These are phyloP conservation scores for Osmoderma eremita DNA, from an alignment of 2,888 invertebrate species.

Conservation along the genomic window DNA sequence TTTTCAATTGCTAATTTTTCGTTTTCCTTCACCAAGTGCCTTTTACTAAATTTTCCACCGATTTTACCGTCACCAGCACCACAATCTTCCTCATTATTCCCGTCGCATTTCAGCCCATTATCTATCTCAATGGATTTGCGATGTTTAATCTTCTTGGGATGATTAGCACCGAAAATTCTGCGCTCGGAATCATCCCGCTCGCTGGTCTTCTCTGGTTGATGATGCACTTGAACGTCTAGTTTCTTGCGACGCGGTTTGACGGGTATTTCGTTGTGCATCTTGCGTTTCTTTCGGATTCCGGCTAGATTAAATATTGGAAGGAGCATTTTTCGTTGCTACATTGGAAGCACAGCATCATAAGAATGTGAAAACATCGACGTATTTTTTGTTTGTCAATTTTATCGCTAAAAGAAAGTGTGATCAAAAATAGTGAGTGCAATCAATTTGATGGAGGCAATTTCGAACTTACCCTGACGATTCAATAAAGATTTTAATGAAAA, in stretches of 20 bases:
- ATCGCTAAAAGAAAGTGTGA: too few species aligned
- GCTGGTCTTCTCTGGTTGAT: conserved; percentile 35
- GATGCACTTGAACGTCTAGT: conserved; percentile 57
- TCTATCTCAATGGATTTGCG: neutral
- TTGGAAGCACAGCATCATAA: conserved; percentile 27
- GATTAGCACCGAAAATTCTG: conserved; percentile 40
- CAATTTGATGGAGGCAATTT: too few species aligned
- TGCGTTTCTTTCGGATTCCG: neutral
- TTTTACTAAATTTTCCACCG: conserved; percentile 51
- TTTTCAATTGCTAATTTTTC: conserved; percentile 67
- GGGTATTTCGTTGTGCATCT: conserved; percentile 46
- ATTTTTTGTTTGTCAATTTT: neutral
- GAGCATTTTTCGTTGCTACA: conserved; percentile 13
- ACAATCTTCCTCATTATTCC: conserved; percentile 15
- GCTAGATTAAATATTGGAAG: conserved; percentile 21
- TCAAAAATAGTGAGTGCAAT: too few species aligned
- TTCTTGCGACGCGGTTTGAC: conserved; percentile 54
- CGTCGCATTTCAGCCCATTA: conserved; percentile 13
- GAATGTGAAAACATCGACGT: neutral
- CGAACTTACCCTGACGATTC: neutral
- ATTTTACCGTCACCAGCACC: conserved; percentile 32
- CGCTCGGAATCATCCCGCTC: conserved; percentile 28
- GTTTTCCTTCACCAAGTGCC: conserved; percentile 65
- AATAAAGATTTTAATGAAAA: neutral
- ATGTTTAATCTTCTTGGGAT: conserved; percentile 37